These are phyloP conservation scores for Cynopterus brachyotis DNA, from an alignment of 2,113 vertebrate species.

Conservation along the genomic window DNA sequence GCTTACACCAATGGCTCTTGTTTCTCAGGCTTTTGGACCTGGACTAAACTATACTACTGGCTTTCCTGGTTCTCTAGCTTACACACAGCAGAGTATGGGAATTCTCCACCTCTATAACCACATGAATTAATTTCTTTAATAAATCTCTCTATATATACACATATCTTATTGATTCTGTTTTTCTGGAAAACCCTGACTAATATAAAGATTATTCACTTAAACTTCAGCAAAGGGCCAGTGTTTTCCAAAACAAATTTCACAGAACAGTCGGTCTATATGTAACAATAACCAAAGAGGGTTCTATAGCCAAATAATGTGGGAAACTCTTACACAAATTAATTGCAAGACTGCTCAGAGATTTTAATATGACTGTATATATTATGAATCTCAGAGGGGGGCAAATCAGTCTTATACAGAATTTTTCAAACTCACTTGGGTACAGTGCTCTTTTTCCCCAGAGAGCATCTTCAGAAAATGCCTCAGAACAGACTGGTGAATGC, in stretches of 20 bases:
- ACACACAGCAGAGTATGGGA: neutral
- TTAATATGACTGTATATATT: neutral
- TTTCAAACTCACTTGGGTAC: neutral
- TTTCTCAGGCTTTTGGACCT: neutral
- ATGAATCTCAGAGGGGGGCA: neutral
- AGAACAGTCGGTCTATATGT: neutral
- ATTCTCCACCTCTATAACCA: neutral
- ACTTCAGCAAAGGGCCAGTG: neutral
- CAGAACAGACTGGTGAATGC: neutral
- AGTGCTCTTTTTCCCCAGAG: neutral
- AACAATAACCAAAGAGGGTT: neutral
- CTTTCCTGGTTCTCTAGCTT: neutral
- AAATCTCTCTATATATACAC: neutral
- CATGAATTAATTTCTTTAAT: neutral
- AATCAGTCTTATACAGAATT: neutral
- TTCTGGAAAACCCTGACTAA: neutral
- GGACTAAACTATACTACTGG: neutral
- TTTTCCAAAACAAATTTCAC: constrained; percentile 16
- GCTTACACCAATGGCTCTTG: neutral
- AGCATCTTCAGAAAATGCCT: neutral
- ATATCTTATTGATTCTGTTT: neutral
- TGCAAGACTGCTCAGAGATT: neutral
- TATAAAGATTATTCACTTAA: neutral
- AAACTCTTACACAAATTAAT: neutral
- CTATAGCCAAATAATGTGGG: neutral